Conservation (phyloP, 2,797 vertebrate species). For the Catostomus latipinnis region DNA sequence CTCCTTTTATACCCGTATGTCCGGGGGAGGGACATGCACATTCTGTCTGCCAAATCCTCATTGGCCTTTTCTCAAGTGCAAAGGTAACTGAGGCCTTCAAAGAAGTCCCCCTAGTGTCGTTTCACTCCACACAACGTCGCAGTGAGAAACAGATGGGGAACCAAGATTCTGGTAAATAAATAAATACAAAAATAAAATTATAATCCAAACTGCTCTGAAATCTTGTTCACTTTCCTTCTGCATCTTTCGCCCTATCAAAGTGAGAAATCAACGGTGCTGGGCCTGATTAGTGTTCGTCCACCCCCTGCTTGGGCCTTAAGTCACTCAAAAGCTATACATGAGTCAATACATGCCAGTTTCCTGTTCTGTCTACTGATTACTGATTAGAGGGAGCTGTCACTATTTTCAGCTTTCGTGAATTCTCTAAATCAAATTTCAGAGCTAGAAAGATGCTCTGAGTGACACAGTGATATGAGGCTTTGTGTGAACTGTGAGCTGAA, state of each 20-base stretch:
- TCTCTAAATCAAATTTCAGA: conserved; percentile 46
- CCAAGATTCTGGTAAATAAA: too few relatives aligned
- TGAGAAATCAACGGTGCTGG: conserved; percentile 14
- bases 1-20: too few relatives aligned
- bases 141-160: too few relatives aligned
- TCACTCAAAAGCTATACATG: conserved; percentile 28
- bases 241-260: neutral
- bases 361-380: neutral
- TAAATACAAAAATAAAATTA: too few relatives aligned
- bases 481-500: conserved; percentile 38
- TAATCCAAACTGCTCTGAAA: neutral
- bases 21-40: too few relatives aligned
- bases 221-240: neutral
- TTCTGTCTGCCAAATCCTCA: too few relatives aligned
- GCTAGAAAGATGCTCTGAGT: conserved; percentile 15
- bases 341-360: conserved; percentile 36
- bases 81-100: too few relatives aligned
- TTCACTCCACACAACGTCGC: too few relatives aligned
- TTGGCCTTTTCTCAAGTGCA: too few relatives aligned
- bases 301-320: conserved; percentile 20
- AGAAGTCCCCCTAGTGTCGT: too few relatives aligned
- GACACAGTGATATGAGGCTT: conserved; percentile 30
- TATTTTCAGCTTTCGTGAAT: neutral
- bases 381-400: too few relatives aligned
- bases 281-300: conserved; percentile 25